A percentile compares a stretch with the other conserved stretches of the same genome.
phyloP scores from a whole-genome alignment of 2,797 vertebrate genomes.

The Rhinophrynus dorsalis region DNA sequence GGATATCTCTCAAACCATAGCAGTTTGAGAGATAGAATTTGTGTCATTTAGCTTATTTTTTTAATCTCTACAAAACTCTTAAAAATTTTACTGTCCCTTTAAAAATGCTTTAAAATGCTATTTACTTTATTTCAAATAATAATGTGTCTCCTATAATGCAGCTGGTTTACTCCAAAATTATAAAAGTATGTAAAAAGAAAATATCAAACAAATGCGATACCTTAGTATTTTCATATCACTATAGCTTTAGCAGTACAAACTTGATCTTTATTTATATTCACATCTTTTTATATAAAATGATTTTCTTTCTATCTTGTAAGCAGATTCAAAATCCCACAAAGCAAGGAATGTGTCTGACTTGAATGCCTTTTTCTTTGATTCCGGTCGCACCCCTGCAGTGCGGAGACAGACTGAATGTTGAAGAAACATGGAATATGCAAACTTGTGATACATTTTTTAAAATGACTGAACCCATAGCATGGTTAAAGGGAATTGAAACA shows the following conservation, averaged over 20 bases:
- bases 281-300: conserved; percentile 7
- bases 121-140: too few relatives aligned
- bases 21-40: too few relatives aligned
- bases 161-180: too few relatives aligned
- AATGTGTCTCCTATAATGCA: too few relatives aligned
- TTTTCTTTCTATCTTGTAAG: conserved; percentile 24
- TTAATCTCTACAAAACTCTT: too few relatives aligned
- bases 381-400: conserved; percentile 32
- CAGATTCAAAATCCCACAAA: conserved; percentile 34
- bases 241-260: neutral
- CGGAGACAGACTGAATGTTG: conserved; percentile 28
- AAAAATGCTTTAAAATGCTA: too few relatives aligned
- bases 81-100: too few relatives aligned
- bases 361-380: conserved; percentile 38
- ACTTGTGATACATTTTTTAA: conserved; percentile 48
- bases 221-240: neutral
- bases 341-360: conserved; percentile 34
- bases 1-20: too few relatives aligned
- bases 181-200: neutral
- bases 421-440: conserved; percentile 44
- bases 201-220: neutral
- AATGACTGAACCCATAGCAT: conserved; percentile 38
- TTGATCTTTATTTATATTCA: neutral
- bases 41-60: too few relatives aligned
- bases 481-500: conserved; percentile 38